Evolutionary conservation across 2,888 invertebrate species (phyloP).

Genomic region (Meiosimyza platycephala): DNA sequence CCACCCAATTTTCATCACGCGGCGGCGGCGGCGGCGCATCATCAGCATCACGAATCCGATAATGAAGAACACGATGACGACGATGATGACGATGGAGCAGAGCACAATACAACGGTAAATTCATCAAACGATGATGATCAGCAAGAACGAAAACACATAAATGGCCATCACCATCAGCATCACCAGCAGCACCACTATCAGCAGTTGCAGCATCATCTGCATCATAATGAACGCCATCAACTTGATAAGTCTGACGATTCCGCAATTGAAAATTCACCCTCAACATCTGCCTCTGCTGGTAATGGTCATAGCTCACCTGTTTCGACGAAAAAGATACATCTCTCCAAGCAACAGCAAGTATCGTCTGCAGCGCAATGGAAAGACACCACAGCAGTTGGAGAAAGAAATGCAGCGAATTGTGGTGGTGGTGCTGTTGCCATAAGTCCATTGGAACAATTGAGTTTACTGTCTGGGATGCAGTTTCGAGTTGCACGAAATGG

Average conservation of each 20-base stretch:
- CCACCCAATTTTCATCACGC: slow-evolving; percentile 48
- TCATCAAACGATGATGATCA: slow-evolving; percentile 52
- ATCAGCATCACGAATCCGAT: slow-evolving; percentile 53
- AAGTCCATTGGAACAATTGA: slow-evolving; percentile 50
- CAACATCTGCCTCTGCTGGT: slow-evolving; percentile 49
- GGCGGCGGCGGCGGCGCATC: slow-evolving; percentile 35
- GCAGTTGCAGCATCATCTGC: slow-evolving; percentile 34
- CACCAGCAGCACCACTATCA: slow-evolving; percentile 37
- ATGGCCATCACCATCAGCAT: slow-evolving; percentile 51
- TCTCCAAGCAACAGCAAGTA: slow-evolving; percentile 46
- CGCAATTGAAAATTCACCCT: slow-evolving; percentile 61
- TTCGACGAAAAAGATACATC: slow-evolving; percentile 57
- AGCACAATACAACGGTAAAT: slow-evolving; percentile 51
- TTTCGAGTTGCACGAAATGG: slow-evolving; percentile 92
- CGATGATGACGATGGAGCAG: slow-evolving; percentile 37
- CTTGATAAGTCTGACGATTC: slow-evolving; percentile 61
- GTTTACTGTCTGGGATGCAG: slow-evolving; percentile 64
- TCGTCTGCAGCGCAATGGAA: neutral
- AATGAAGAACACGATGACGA: slow-evolving; percentile 56
- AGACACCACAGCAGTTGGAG: slow-evolving; percentile 8
- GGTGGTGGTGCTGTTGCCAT: slow-evolving; percentile 19
- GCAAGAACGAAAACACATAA: slow-evolving; percentile 49
- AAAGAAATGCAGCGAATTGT: slow-evolving; percentile 41
- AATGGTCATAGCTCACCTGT: slow-evolving; percentile 53
- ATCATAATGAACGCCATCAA: slow-evolving; percentile 38